Conservation (phyloP, 2,113 vertebrate species). For the Calidris pugnax region DNA sequence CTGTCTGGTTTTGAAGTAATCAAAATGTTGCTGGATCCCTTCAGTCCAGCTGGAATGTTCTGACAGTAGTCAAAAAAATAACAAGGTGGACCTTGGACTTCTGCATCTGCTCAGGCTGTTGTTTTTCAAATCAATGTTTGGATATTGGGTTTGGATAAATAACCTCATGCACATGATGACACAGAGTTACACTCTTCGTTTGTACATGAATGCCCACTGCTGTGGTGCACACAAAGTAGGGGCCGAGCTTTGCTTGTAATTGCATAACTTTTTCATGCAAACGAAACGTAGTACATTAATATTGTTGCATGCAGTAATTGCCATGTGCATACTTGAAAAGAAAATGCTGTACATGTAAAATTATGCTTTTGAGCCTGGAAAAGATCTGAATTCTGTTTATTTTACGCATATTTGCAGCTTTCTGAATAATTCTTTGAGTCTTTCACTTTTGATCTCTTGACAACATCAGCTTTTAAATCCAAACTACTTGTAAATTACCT, state of each 20-base stretch:
- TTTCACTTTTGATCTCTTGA: conserved; percentile 1
- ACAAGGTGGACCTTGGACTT: background rate
- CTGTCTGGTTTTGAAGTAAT: background rate
- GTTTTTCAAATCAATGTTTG: background rate
- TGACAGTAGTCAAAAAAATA: background rate
- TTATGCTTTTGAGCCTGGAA: background rate
- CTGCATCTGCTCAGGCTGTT: background rate
- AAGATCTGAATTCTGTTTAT: background rate
- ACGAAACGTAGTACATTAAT: background rate
- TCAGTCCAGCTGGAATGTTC: background rate
- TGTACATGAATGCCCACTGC: background rate
- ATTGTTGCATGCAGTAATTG: background rate
- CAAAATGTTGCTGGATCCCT: background rate
- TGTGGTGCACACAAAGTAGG: background rate
- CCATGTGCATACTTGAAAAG: background rate
- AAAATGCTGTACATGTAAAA: conserved; percentile 5
- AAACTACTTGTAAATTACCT: background rate
- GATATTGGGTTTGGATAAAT: background rate
- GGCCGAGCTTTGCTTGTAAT: background rate
- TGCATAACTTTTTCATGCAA: background rate
- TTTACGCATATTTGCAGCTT: conserved; percentile 1
- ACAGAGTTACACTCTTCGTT: background rate
- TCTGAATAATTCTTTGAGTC: background rate
- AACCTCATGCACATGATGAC: background rate
- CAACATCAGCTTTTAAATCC: background rate